Base-by-base conservation (phyloP, 2,888 invertebrate genomes). In the Chydorus sphaericus region DNA sequence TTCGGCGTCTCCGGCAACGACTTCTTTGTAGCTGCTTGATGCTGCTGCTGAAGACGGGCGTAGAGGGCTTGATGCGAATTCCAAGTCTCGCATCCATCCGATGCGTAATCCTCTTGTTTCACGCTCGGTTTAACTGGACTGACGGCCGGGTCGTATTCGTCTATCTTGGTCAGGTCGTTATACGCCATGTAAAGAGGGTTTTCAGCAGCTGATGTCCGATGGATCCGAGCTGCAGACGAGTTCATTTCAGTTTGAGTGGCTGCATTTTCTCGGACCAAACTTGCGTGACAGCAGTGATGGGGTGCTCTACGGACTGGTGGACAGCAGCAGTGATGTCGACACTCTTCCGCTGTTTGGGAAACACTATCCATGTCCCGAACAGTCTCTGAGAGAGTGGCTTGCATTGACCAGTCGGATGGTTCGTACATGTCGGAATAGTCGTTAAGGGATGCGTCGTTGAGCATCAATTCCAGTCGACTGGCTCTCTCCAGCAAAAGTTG, bases 1-100 rank as follows among this genome's bases (percentile, higher is more conserved):
- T 16, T 8, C 16, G 52, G 52, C 31, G 51, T 18, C 18, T 29
- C 30, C 29, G 20, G 29, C 33, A 31, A 14, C 8, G 51, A 8
- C n/a, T 18, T 44, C 44, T 16, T 28, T 44, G 23, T 28, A 10
- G 26, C 26, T 14, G 14, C 28, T 10, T 23, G 52, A n/a, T 31
- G 23, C 18, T 29, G 31, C 23, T 16, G 23, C 10, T 52, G 33
- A 11, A 52, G 16, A 6, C 55, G 31, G 7, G 49, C 36, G 18
- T 48, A 48, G 29, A 44, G 54, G 14, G 54, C 54, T 18, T 49
- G 26, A 26, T 55, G 55, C 11, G 55, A 55, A 23, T 55, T 55
- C 55, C 55, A 55, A n/a, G 55, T 55, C 37, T 55, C 55, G 11
- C 55, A 55, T 7, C 55, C 48, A 26, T 55, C 55, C n/a, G 55